Base-by-base conservation (phyloP, 1,140 invertebrate genomes). In the Pachyrhynchus sulphureomaculatus region DNA sequence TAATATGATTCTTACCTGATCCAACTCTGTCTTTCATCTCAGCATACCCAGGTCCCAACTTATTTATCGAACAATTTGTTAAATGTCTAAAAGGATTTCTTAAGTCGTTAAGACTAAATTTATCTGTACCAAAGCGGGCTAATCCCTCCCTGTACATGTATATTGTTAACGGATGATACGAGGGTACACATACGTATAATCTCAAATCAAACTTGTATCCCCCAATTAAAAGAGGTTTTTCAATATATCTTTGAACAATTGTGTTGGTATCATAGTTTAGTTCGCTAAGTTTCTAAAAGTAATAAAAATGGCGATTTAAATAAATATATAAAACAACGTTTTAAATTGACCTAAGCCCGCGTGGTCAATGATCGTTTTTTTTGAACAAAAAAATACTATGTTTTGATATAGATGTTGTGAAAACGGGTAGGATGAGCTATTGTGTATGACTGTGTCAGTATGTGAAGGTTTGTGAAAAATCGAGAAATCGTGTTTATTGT, bases 151-250 rank as follows among this genome's bases (percentile, higher is more conserved):
- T 86, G 72, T 93, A 93, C 12, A 93, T 72, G 74, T 93, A 94
- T 37, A 92, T 86, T 17, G 89, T 89, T 0, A 93, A 73, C 1
- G 91, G 91, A 34, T 85, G 82, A 66, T 90, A 92, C 0, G 88
- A 92, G 3, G 91, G 90, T 2, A 94, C 88, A 62, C 90, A 84
- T 0, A 93, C 91, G 72, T 94, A 94, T 0, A 95, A 74, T 32
- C 92, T 78, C 21, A 95, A 77, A 78, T 95, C 92, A 68, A 92
- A 92, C 75, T 94, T 94, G 75, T 94, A 93, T 6, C 90, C 90
- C 0, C 90, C 90, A 66, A 94, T 92, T 2, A 94, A 76, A 33
- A 92, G 75, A 0, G 91, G 91, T 75, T 91, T 92, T 59, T 90
- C 84, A 15, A 96, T 91, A 71, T 96, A 96, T 54, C 84, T 80